Conservation (phyloP, 2,113 vertebrate species). For the Echinops telfairi region DNA sequence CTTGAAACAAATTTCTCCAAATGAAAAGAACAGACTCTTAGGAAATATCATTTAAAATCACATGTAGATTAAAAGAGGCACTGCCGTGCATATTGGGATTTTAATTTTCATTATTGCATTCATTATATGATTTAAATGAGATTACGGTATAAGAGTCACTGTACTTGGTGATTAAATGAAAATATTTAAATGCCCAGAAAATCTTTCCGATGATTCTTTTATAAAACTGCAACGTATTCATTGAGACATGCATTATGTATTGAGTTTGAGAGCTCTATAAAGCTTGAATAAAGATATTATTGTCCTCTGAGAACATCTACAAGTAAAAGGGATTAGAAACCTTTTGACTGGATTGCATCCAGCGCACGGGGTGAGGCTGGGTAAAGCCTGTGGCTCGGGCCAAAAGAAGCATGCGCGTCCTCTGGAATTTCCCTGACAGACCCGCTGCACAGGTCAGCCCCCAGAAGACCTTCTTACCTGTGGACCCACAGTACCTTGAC, state of each 20-base stretch:
- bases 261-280: background rate
- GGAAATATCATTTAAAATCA: conserved; percentile 40
- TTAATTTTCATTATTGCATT: conserved; percentile 67
- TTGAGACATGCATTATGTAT: conserved; percentile 15
- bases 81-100: background rate
- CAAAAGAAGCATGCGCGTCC: background rate
- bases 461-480: background rate
- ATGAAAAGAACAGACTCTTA: background rate
- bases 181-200: conserved; percentile 26
- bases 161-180: conserved; percentile 49
- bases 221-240: conserved; percentile 26
- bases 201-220: conserved; percentile 41
- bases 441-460: background rate
- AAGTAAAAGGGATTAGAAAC: conserved; percentile 1
- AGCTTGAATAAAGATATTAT: conserved; percentile 7
- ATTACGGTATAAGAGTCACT: conserved; percentile 44
- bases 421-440: background rate
- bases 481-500: background rate
- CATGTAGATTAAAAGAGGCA: conserved; percentile 12
- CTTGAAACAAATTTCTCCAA: background rate
- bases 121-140: conserved; percentile 74
- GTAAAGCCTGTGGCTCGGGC: rapidly evolving
- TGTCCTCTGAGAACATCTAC: conserved; percentile 11
- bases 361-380: background rate
- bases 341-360: background rate